phyloP scores from a whole-genome alignment of 2,797 vertebrate genomes.

The Microtus californicus region DNA sequence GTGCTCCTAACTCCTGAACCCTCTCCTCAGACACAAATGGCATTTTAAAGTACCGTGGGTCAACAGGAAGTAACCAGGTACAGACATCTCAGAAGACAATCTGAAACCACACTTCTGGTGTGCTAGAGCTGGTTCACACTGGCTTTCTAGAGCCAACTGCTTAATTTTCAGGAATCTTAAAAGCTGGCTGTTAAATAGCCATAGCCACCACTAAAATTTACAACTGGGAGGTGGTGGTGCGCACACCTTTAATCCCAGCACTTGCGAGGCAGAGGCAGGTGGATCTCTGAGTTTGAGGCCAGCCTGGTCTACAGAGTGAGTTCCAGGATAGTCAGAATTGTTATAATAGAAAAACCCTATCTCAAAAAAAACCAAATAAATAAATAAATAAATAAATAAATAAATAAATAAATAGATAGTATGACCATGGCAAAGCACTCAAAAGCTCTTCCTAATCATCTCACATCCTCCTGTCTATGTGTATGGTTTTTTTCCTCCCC shows the following conservation, averaged over 20 bases:
- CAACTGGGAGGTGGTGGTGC: background rate
- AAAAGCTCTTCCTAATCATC: conserved; percentile 24
- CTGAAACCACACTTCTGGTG: background rate
- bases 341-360: background rate
- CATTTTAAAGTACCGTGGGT: background rate
- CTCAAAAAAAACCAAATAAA: background rate
- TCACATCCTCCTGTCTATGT: background rate
- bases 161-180: background rate
- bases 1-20: background rate
- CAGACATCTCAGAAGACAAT: background rate
- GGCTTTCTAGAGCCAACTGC: background rate
- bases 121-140: background rate
- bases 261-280: background rate
- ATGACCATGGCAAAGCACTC: background rate
- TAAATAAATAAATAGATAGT: background rate
- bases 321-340: background rate
- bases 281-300: background rate
- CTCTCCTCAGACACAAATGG: background rate
- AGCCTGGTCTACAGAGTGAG: background rate
- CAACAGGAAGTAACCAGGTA: background rate
- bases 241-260: background rate
- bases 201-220: conserved; percentile 39
- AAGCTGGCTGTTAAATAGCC: background rate
- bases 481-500: too few relatives aligned
- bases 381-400: too few relatives aligned